phyloP scores from a whole-genome alignment of 2,888 invertebrate species.

The Antheraea yamamai region DNA sequence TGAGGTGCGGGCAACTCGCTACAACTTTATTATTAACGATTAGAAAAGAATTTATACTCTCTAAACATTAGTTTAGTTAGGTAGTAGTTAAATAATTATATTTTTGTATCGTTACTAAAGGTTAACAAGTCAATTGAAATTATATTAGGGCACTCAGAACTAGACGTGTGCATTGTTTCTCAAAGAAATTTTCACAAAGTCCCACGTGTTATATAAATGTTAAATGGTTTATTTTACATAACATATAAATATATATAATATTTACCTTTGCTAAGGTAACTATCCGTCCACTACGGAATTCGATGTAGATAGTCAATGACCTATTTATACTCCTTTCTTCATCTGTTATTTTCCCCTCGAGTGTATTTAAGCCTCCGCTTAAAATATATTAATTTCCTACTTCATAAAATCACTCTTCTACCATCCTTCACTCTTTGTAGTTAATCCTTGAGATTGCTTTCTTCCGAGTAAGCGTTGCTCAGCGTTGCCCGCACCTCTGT shows the following conservation, averaged over 20 bases:
- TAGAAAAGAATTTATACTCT: conserved; percentile 45
- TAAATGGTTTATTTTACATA: conserved; percentile 8
- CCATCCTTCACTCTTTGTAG: conserved; percentile 15
- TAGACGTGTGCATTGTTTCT: conserved; percentile 12
- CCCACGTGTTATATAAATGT: conserved; percentile 7
- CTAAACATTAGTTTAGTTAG: conserved; percentile 66
- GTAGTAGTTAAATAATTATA: conserved; percentile 67
- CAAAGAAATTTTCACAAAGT: conserved; percentile 8
- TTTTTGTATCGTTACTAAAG: conserved; percentile 70
- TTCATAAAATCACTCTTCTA: not conserved
- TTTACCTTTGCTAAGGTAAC: conserved; percentile 33
- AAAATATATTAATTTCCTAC: conserved; percentile 1
- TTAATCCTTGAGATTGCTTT: conserved; percentile 24
- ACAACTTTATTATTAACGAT: conserved; percentile 36
- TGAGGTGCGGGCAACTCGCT: conserved; percentile 59
- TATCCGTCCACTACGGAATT: conserved; percentile 76
- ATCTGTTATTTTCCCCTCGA: conserved; percentile 26
- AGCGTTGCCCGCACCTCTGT: conserved; percentile 56
- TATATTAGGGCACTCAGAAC: conserved; percentile 26
- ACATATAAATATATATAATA: conserved; percentile 20
- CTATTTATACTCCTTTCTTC: conserved; percentile 51
- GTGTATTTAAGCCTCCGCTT: conserved; percentile 12
- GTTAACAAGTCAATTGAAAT: conserved; percentile 60
- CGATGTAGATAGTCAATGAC: conserved; percentile 66
- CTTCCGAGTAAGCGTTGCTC: conserved; percentile 49